Evolutionary conservation across 1,140 invertebrate species (phyloP).

Genomic region (Cydia splendana): DNA sequence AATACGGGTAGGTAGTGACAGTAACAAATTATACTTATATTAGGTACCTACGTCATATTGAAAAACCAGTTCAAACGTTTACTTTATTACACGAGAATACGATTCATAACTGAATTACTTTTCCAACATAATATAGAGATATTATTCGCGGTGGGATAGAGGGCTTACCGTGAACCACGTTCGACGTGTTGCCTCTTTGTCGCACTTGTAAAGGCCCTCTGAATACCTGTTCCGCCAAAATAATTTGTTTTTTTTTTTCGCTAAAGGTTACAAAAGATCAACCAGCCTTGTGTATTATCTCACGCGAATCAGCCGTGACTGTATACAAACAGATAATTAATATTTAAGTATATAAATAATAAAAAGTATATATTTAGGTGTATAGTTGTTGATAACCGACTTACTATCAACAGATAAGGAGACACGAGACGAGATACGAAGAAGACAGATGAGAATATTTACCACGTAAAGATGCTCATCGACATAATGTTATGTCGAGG

Average conservation of each 20-base stretch:
- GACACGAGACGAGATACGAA: not conserved
- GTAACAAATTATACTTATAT: no score
- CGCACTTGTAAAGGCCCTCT: no score
- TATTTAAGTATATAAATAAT: not conserved
- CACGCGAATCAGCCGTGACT: not conserved
- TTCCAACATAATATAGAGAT: no score
- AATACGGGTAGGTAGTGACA: no score
- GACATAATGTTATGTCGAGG: no score
- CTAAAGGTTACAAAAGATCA: not conserved
- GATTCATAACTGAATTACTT: no score
- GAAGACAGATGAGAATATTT: not conserved
- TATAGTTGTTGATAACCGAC: not conserved
- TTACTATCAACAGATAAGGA: not conserved
- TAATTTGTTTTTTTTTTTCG: not conserved
- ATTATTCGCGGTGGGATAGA: not conserved
- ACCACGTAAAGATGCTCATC: not conserved
- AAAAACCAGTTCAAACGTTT: no score
- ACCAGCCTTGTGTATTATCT: not conserved
- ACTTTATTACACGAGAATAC: no score
- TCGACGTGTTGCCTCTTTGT: no score
- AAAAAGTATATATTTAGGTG: not conserved
- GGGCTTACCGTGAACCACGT: no score
- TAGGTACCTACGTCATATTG: no score
- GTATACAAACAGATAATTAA: not conserved
- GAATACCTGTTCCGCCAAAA: not conserved